Percentiles rank a stretch among this genome's conserved stretches.
These are phyloP conservation scores for Nothura maculosa DNA, from an alignment of 2,797 vertebrate species.

Conservation along the genomic window DNA sequence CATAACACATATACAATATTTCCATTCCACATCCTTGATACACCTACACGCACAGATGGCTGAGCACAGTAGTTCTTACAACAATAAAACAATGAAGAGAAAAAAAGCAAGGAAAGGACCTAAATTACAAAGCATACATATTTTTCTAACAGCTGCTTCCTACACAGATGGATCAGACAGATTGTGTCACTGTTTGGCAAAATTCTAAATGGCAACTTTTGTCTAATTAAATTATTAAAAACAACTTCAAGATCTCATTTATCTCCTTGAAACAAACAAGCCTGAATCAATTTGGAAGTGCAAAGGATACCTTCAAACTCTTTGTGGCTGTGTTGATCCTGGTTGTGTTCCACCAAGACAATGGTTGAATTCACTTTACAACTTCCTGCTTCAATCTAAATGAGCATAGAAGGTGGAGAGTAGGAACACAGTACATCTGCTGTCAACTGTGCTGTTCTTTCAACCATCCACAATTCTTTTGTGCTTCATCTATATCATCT, in stretches of 20 bases:
- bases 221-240: background rate
- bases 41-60: background rate
- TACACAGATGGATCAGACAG: background rate
- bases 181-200: background rate
- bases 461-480: background rate
- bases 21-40: background rate
- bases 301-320: background rate
- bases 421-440: background rate
- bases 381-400: background rate
- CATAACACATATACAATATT: background rate
- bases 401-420: accelerated
- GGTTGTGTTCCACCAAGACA: background rate
- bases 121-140: background rate
- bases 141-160: background rate
- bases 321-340: background rate
- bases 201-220: background rate
- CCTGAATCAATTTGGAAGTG: background rate
- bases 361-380: background rate
- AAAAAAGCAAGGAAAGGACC: background rate
- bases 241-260: background rate
- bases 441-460: background rate
- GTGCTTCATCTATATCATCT: background rate
- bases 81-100: conserved; percentile 2
- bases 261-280: background rate
- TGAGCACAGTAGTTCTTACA: background rate